phyloP scores from a whole-genome alignment of 2,888 invertebrate species.

The Caenorhabditis auriculariae region DNA sequence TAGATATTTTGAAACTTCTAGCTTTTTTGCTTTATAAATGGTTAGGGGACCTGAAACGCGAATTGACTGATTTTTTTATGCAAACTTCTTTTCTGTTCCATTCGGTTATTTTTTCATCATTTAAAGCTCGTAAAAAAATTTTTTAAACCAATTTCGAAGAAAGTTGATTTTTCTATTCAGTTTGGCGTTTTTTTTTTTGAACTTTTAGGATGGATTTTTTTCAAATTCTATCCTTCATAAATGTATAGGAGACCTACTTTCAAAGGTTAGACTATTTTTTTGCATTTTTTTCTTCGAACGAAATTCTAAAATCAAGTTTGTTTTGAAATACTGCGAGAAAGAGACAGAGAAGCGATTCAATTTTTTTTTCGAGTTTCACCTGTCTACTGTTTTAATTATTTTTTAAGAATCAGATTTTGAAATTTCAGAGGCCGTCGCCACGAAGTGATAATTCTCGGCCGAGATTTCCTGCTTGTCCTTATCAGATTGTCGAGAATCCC shows the following conservation, averaged over 20 bases:
- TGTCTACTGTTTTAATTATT: background rate
- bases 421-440: constrained; percentile 7
- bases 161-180: background rate
- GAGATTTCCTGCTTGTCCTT: constrained; percentile 43
- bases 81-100: background rate
- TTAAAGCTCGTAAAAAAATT: too few species aligned
- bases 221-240: background rate
- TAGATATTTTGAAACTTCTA: too few species aligned
- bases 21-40: too few species aligned
- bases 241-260: background rate
- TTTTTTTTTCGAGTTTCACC: too few species aligned
- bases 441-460: constrained; percentile 35
- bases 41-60: too few species aligned
- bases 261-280: background rate
- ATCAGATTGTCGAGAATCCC: constrained; percentile 36
- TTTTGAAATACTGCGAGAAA: too few species aligned
- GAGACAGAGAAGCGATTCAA: too few species aligned
- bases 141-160: too few species aligned
- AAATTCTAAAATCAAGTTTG: too few species aligned
- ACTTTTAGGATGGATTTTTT: too few species aligned
- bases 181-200: too few species aligned
- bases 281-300: background rate
- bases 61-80: too few species aligned
- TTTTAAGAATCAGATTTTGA: background rate
- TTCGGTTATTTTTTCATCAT: background rate